A percentile compares a stretch with the other conserved stretches of the same genome.
Evolutionary conservation across 2,113 vertebrate species (phyloP).

Genomic region (Gorilla gorilla): DNA sequence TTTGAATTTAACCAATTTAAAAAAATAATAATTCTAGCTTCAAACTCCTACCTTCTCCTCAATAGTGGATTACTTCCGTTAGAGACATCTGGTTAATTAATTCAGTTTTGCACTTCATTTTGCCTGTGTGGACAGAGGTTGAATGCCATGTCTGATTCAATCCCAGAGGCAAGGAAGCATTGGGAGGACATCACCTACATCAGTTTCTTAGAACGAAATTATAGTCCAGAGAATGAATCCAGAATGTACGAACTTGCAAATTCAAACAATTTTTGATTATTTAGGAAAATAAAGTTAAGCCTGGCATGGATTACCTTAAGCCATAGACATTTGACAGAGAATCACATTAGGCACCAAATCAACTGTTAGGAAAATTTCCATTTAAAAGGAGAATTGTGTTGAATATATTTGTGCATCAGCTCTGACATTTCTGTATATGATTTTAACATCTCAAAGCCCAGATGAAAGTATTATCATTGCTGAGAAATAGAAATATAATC

Average conservation of each 20-base stretch:
- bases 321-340: constrained; percentile 40
- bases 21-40: background rate
- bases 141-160: background rate
- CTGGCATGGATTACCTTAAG: constrained; percentile 50
- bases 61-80: background rate
- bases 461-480: constrained; percentile 32
- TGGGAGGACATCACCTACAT: background rate
- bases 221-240: constrained; percentile 42
- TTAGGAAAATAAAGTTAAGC: constrained; percentile 45
- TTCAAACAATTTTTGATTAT: constrained; percentile 43
- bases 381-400: constrained; percentile 50
- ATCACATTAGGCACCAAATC: constrained; percentile 46
- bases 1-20: constrained; percentile 43
- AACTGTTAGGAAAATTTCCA: constrained; percentile 52
- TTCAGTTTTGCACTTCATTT: constrained; percentile 33
- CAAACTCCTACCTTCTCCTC: constrained; percentile 20
- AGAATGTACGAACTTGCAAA: constrained; percentile 36
- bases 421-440: constrained; percentile 53
- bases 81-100: constrained; percentile 47
- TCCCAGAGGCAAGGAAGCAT: background rate
- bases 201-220: background rate
- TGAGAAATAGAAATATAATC: constrained; percentile 37
- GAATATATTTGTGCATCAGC: background rate
- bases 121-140: background rate
- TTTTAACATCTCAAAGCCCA: constrained; percentile 51